Conservation (phyloP, 2,888 invertebrate species). For the Sarcophaga caerulescens region DNA sequence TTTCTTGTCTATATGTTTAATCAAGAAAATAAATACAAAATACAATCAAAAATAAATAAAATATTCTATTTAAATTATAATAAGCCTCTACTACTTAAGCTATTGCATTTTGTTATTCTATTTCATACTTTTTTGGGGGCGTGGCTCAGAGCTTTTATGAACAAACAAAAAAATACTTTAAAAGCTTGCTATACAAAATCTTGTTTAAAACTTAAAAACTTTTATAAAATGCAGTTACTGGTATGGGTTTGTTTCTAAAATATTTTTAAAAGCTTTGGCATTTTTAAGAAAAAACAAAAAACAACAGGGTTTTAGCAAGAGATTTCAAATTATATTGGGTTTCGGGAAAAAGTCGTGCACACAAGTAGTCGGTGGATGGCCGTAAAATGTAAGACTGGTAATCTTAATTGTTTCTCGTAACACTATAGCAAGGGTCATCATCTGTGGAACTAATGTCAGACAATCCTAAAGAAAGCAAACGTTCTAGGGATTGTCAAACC, state of each 20-base stretch:
- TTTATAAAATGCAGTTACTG: slow-evolving; percentile 54
- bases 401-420: too few relatives aligned
- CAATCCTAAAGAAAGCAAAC: too few relatives aligned
- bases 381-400: too few relatives aligned
- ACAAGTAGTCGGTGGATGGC: too few relatives aligned
- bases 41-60: slow-evolving; percentile 48
- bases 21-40: slow-evolving; percentile 6
- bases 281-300: too few relatives aligned
- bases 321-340: too few relatives aligned
- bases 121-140: slow-evolving; percentile 11
- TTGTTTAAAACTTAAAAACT: too few relatives aligned
- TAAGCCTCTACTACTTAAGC: slow-evolving; percentile 68
- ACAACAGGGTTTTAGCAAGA: too few relatives aligned
- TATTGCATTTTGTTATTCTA: slow-evolving; percentile 53
- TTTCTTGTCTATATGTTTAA: not conserved
- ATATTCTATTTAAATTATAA: slow-evolving; percentile 25
- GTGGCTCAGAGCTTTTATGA: slow-evolving; percentile 12
- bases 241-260: slow-evolving; percentile 9
- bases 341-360: too few relatives aligned
- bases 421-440: too few relatives aligned
- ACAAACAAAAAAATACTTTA: slow-evolving; percentile 14
- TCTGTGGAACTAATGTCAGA: too few relatives aligned
- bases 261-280: not conserved
- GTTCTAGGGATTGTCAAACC: too few relatives aligned
- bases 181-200: slow-evolving; percentile 34